Conservation (phyloP, 2,113 vertebrate species). For the Asarcornis scutulata region DNA sequence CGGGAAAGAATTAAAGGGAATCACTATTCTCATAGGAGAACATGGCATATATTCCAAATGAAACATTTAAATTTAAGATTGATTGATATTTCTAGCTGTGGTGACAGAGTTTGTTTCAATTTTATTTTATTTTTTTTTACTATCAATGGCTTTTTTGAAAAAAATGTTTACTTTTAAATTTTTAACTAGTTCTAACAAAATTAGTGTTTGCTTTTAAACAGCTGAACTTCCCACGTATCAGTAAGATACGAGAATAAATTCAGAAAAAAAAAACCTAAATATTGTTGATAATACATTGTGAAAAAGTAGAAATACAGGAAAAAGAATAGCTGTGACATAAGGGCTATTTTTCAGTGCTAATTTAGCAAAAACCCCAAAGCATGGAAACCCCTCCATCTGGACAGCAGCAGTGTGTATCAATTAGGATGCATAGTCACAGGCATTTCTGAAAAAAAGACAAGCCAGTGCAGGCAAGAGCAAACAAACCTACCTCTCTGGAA, state of each 20-base stretch:
- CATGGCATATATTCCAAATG: not conserved
- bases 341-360: not conserved
- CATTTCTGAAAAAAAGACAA: not conserved
- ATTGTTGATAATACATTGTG: not conserved
- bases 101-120: not conserved
- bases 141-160: not conserved
- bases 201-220: not conserved
- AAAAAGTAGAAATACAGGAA: not conserved
- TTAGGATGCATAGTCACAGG: not conserved
- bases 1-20: not conserved
- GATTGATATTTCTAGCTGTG: not conserved
- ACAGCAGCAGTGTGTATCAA: not conserved
- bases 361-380: not conserved
- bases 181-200: not conserved
- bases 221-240: not conserved
- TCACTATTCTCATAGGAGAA: not conserved
- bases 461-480: not conserved
- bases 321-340: not conserved
- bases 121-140: not conserved
- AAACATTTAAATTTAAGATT: not conserved
- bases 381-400: not conserved
- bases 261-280: rapidly evolving
- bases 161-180: not conserved
- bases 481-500: not conserved
- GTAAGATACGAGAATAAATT: not conserved